phyloP scores from a whole-genome alignment of 1,140 invertebrate species.

The Neoseiulus cucumeris region DNA sequence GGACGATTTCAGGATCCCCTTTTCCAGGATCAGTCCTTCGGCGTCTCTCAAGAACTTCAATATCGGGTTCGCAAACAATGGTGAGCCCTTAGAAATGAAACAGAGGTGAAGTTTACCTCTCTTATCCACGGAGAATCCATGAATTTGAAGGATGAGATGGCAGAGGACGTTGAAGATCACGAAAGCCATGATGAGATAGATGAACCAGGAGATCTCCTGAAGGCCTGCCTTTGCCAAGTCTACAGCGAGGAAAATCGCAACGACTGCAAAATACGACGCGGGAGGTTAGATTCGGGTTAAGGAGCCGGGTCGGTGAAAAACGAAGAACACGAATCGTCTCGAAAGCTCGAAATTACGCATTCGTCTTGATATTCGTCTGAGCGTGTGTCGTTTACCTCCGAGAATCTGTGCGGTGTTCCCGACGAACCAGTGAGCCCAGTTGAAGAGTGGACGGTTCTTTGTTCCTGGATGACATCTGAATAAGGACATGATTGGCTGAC shows the following conservation, averaged over 20 bases:
- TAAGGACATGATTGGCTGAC: conserved; percentile 63
- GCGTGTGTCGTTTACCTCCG: conserved; percentile 55
- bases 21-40: too few species aligned
- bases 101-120: conserved; percentile 7
- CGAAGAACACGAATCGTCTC: neutral
- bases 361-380: conserved; percentile 24
- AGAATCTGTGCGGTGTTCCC: conserved; percentile 80
- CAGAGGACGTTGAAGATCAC: conserved; percentile 69
- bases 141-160: conserved; percentile 48
- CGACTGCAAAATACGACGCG: conserved; percentile 38
- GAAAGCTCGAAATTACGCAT: neutral
- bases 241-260: conserved; percentile 72
- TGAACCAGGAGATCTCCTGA: conserved; percentile 46
- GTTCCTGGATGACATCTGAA: conserved; percentile 66
- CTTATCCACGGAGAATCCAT: conserved; percentile 14
- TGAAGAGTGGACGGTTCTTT: conserved; percentile 59
- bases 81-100: neutral
- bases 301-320: neutral
- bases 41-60: neutral
- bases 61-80: neutral
- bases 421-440: conserved; percentile 80
- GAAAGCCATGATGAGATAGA: conserved; percentile 65
- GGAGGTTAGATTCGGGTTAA: neutral
- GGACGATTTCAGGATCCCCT: too few species aligned
- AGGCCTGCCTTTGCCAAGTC: conserved; percentile 59